Base-by-base conservation (phyloP, 2,113 vertebrate genomes). In the Pluvialis apricaria region DNA sequence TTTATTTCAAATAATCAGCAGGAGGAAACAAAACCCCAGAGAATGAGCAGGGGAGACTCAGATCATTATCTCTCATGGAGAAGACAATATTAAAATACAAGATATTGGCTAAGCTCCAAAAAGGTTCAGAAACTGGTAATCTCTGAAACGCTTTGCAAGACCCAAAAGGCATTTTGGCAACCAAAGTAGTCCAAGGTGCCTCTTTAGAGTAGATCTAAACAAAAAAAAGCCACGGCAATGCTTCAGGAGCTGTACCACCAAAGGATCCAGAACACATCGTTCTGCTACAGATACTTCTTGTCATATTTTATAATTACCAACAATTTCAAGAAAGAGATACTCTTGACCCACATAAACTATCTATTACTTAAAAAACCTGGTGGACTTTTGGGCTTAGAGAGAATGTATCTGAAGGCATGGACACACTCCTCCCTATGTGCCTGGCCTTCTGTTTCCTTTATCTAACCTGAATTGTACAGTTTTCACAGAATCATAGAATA, bases 1-100 rank as follows among this genome's bases (percentile, higher is more conserved):
- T 83, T 91, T 96, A 92, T 79, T 95, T 88, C 57, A 94, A 85
- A 88, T 60, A 75, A 86, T 87, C 70, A 86, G 47, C 55, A 86
- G 61, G n/a, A 86, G 52, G 51, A 88, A 95, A 92, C 36, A 71
- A 93, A 88, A 69, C 45, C 68, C 79, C 62, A 71, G 79, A 84
- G 61, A 95, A 94, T 15, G 17, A 85, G 49, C 64, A 69, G 32
- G 14, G 54, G 61, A 89, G 65, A 83, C 47, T 94, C 36, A 77
- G 47, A 92, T 91, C 54, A 91, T 90, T 90, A 90, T 90, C 82
- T 60, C 60, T 52, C 65, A 92, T 40, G 31, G 51, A 84, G 44
- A 81, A 92, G 42, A 87, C 78, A 51, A 25, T 73, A 82, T 49
- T 94, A 86, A 91, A 91, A 95, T 49, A 85, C 31, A 81, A 94